A percentile compares a stretch with the other conserved stretches of the same genome.
These are phyloP conservation scores for Gymnoscelis rufifasciata DNA, from an alignment of 2,888 invertebrate genomes.

Conservation along the genomic window DNA sequence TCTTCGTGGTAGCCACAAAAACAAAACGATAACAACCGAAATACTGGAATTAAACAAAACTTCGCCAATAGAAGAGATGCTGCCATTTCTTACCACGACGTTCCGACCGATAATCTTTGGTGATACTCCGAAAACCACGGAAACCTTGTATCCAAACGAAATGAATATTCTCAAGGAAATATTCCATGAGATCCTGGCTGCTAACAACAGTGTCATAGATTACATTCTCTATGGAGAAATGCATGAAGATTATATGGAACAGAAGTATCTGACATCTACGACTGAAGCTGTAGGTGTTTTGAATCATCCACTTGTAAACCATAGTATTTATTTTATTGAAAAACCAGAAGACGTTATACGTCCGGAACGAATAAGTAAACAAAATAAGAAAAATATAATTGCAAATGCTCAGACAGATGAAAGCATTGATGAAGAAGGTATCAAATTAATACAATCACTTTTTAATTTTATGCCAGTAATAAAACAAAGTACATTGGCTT, in stretches of 20 bases:
- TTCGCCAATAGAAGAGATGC: no score
- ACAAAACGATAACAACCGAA: no score
- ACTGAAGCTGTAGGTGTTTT: neutral
- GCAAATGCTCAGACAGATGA: no score
- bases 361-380: neutral
- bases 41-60: no score
- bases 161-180: conserved; percentile 5
- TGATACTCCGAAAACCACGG: neutral
- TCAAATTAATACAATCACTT: no score
- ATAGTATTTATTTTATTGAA: neutral
- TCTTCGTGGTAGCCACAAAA: no score
- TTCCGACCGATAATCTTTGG: neutral
- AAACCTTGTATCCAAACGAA: conserved; percentile 7
- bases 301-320: neutral
- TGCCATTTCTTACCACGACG: neutral
- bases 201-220: conserved; percentile 12
- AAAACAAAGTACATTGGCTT: no score
- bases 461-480: no score
- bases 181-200: conserved; percentile 8
- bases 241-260: neutral
- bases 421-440: no score
- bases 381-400: no score
- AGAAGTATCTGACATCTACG: neutral
- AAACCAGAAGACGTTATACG: neutral
- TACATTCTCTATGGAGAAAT: conserved; percentile 13